phyloP scores from a whole-genome alignment of 2,797 vertebrate genomes.

The Pelodytes ibericus region DNA sequence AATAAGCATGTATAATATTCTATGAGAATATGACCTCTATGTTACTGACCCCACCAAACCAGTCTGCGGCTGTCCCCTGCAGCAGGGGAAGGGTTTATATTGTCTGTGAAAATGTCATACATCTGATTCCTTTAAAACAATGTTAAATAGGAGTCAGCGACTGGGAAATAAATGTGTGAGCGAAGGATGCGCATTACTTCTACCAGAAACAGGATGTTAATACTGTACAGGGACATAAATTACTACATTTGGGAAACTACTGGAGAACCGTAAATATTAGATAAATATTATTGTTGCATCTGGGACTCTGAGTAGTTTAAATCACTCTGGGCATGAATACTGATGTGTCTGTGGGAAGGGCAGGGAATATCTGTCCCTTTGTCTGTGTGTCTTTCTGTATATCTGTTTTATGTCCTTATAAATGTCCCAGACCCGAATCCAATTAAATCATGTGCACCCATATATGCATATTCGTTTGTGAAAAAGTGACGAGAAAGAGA shows the following conservation, averaged over 20 bases:
- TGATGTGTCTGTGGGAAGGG: too few species aligned
- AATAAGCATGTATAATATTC: not conserved
- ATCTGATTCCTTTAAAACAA: constrained; percentile 7
- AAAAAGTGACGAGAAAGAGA: too few species aligned
- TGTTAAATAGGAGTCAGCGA: not conserved
- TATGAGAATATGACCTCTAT: not conserved
- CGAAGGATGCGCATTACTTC: not conserved
- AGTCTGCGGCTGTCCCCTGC: not conserved
- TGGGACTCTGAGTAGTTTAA: not conserved
- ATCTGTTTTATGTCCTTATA: too few species aligned
- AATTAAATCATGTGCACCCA: too few species aligned
- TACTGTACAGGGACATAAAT: constrained; percentile 16
- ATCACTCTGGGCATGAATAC: not conserved
- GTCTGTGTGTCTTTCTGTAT: too few species aligned
- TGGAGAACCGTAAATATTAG: not conserved
- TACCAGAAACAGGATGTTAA: constrained; percentile 36
- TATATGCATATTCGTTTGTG: too few species aligned
- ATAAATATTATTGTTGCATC: constrained; percentile 16
- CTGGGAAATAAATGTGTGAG: constrained; percentile 6
- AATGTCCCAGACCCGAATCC: too few species aligned
- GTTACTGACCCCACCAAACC: not conserved
- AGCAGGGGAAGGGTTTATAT: not conserved
- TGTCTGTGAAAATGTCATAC: not conserved
- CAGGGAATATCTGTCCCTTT: too few species aligned
- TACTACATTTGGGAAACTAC: constrained; percentile 1